phyloP scores from a whole-genome alignment of 1,140 invertebrate species.

The Lethrus apterus region DNA sequence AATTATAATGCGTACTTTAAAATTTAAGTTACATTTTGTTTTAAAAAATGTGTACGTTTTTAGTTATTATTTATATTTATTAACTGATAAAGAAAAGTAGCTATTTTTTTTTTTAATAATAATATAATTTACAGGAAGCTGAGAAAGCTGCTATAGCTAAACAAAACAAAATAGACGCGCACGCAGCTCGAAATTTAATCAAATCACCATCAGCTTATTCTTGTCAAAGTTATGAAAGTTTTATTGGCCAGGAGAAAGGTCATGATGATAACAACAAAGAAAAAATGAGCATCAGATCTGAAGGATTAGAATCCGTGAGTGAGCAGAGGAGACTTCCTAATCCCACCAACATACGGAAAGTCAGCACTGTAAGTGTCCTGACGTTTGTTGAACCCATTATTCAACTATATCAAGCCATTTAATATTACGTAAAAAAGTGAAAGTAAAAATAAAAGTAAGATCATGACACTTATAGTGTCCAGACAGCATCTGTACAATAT shows the following conservation, averaged over 20 bases:
- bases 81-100: too few relatives aligned
- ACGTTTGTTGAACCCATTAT: conserved; percentile 32
- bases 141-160: conserved; percentile 71
- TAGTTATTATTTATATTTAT: too few relatives aligned
- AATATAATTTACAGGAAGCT: conserved; percentile 55
- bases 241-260: conserved; percentile 77
- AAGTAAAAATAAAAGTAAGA: conserved; percentile 22
- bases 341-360: conserved; percentile 71
- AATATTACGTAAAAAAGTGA: neutral
- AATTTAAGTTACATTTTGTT: too few relatives aligned
- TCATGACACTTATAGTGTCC: conserved; percentile 43
- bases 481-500: conserved; percentile 33
- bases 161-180: conserved; percentile 52
- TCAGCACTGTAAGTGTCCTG: conserved; percentile 75
- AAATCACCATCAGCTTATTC: conserved; percentile 86
- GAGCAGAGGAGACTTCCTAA: conserved; percentile 60
- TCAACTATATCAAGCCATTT: conserved; percentile 12
- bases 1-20: too few relatives aligned
- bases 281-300: conserved; percentile 82
- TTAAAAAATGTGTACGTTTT: too few relatives aligned
- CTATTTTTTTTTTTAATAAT: too few relatives aligned
- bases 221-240: conserved; percentile 82
- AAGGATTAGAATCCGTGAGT: conserved; percentile 76
- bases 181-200: conserved; percentile 40
- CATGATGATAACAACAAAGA: conserved; percentile 82